These are phyloP conservation scores for Muraenolepis orangiensis DNA, from an alignment of 2,797 vertebrate genomes.

Conservation along the genomic window DNA sequence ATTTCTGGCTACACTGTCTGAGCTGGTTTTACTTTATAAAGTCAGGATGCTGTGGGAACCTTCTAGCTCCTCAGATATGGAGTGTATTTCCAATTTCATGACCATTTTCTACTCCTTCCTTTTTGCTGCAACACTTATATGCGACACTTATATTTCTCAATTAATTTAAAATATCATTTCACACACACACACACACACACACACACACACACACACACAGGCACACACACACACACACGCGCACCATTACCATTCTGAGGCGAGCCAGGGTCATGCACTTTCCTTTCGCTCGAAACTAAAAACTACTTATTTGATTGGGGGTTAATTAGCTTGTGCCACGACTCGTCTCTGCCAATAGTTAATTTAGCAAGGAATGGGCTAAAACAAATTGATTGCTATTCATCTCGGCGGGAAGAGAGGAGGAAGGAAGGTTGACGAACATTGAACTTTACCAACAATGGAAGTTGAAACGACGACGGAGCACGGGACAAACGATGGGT, in stretches of 20 bases:
- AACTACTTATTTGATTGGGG: conserved; percentile 29
- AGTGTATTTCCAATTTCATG: background rate
- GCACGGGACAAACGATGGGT: background rate
- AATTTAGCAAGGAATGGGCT: background rate
- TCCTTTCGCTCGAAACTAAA: conserved; percentile 32
- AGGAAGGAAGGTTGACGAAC: background rate
- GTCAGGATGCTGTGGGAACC: background rate
- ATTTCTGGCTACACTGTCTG: background rate
- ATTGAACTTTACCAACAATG: conserved; percentile 17
- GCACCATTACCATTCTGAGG: conserved; percentile 39
- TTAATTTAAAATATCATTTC: conserved; percentile 63
- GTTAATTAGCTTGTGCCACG: conserved; percentile 34
- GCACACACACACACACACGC: too few species aligned
- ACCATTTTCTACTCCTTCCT: background rate
- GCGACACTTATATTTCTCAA: conserved; percentile 37
- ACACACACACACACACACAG: too few species aligned
- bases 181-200: too few species aligned
- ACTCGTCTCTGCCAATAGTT: background rate
- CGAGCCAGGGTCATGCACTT: conserved; percentile 46
- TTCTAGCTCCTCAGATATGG: background rate
- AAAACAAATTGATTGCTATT: background rate
- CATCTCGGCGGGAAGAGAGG: background rate
- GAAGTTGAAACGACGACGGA: background rate
- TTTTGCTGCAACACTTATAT: conserved; percentile 9
- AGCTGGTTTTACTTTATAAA: too few species aligned